Evolutionary conservation across 2,797 vertebrate species (phyloP), one percentile per base, ranked within the genome.

Genomic region (Apogon talboti): DNA sequence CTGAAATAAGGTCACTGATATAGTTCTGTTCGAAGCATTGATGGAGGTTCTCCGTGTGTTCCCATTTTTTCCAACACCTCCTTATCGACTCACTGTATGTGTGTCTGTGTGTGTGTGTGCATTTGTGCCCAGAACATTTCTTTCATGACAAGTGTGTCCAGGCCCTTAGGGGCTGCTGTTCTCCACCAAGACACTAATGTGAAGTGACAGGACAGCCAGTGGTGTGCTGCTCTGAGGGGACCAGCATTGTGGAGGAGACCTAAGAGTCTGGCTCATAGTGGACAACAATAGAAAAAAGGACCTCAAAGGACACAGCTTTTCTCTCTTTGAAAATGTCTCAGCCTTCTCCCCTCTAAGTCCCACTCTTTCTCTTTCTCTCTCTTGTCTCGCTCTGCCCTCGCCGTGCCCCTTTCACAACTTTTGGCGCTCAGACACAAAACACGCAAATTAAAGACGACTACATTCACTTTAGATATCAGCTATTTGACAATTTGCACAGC

Each of bases 121-220:
- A 41, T 65, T 72, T 71, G 75, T 64, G 61, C 79, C 48, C 53
- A 19, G 55, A 65, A 62, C 66, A 69, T 61, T 87, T 85, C 76
- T 86, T 85, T 84, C 75, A 82, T 85, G 79, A 84, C 82, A 87
- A 83, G 81, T 76, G 70, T 67, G 84, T 75, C 74, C 68, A 64
- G 71, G 79, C 86, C 87, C 83, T 86, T 52, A 7, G 79, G 84
- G 84, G 73, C 70, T 71, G 73, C 78, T 74, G 81, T 87, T 88
- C 73, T 81, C 76, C 61, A 57, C 52, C 60, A 71, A 80, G 88
- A 91, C 76, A 48, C 84, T 92, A 91, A 94, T 88, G 75, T 87
- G 83, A 89, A 87, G 81, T 89, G 92, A 92, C 92, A 94, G 87
- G 67, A 79, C 78, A 82, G 88, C 82, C 87, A 79, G 73, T 78